Evolutionary conservation across 2,113 vertebrate species (phyloP).

Genomic region (Antechinus flavipes): DNA sequence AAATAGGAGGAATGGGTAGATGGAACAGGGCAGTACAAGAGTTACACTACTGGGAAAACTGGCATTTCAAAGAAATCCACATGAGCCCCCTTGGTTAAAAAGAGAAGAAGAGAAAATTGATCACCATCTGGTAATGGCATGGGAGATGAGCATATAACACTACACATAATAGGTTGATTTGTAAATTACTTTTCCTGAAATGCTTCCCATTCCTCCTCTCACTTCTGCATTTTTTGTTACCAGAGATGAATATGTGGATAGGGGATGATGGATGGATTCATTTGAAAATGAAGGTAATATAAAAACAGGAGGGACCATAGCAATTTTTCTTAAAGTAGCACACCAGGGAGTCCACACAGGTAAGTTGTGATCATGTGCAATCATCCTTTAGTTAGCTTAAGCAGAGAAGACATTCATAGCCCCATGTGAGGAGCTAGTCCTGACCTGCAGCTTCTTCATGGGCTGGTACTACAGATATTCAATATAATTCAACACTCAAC

Average conservation of each 20-base stretch:
- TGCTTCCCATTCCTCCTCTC: too few relatives aligned
- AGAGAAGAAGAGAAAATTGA: not conserved
- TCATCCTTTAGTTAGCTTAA: constrained; percentile 55
- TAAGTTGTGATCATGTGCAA: constrained; percentile 68
- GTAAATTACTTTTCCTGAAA: not conserved
- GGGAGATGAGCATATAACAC: not conserved
- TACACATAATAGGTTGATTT: not conserved
- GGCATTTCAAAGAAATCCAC: not conserved
- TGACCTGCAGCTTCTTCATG: constrained; percentile 50
- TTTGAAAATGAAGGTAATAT: not conserved
- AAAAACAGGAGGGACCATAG: not conserved
- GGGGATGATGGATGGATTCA: constrained; percentile 38
- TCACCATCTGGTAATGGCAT: not conserved
- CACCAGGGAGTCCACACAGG: constrained; percentile 51
- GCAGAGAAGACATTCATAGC: constrained; percentile 35
- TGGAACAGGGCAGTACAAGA: not conserved
- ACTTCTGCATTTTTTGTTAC: not conserved
- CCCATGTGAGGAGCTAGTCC: constrained; percentile 44
- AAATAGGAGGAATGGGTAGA: not conserved
- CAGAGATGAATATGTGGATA: not conserved
- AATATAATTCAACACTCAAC: constrained; percentile 64
- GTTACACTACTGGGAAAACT: not conserved
- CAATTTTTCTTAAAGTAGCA: not conserved
- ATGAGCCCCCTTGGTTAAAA: not conserved
- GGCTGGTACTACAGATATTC: constrained; percentile 55